Percentiles rank a stretch among this genome's conserved stretches.
These are phyloP conservation scores for Platycheirus rosarum DNA, from an alignment of 2,888 invertebrate genomes.

Conservation along the genomic window DNA sequence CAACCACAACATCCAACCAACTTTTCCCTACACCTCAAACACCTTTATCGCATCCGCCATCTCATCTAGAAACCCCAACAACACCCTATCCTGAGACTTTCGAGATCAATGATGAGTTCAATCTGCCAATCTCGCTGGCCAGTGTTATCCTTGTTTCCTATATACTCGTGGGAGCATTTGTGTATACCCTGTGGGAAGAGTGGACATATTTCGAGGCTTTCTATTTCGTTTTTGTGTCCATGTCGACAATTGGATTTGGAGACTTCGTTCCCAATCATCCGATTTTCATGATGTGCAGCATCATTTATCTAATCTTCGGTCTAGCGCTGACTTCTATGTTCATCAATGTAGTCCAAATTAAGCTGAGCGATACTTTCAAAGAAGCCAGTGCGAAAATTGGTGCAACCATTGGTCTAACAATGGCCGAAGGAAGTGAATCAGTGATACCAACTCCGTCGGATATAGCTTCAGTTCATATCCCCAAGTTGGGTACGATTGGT, in stretches of 20 bases:
- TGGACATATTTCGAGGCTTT: conserved; percentile 98
- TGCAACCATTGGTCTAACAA: conserved; percentile 90
- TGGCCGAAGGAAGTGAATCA: conserved; percentile 84
- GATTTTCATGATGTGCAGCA: conserved; percentile 93
- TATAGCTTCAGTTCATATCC: conserved; percentile 78
- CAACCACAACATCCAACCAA: conserved; percentile 25
- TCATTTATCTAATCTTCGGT: conserved; percentile 96
- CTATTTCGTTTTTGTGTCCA: conserved; percentile 98
- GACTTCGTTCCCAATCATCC: conserved; percentile 95
- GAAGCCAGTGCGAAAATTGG: conserved; percentile 93
- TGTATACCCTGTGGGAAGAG: conserved; percentile 89
- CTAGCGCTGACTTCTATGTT: conserved; percentile 98
- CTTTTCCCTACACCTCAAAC: conserved; percentile 76
- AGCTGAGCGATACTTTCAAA: conserved; percentile 90
- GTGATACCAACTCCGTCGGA: conserved; percentile 79
- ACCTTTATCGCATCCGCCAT: conserved; percentile 78
- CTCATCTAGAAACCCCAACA: conserved; percentile 85
- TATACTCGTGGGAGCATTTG: conserved; percentile 92
- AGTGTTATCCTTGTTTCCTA: conserved; percentile 92
- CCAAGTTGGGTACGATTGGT: conserved; percentile 78
- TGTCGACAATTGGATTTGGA: conserved; percentile 98
- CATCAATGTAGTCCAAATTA: conserved; percentile 96
- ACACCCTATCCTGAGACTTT: conserved; percentile 90
- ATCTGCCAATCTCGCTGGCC: conserved; percentile 95
- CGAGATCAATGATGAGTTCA: conserved; percentile 96